Conservation (phyloP, 1,140 invertebrate species). For the Frieseomelitta varia region DNA sequence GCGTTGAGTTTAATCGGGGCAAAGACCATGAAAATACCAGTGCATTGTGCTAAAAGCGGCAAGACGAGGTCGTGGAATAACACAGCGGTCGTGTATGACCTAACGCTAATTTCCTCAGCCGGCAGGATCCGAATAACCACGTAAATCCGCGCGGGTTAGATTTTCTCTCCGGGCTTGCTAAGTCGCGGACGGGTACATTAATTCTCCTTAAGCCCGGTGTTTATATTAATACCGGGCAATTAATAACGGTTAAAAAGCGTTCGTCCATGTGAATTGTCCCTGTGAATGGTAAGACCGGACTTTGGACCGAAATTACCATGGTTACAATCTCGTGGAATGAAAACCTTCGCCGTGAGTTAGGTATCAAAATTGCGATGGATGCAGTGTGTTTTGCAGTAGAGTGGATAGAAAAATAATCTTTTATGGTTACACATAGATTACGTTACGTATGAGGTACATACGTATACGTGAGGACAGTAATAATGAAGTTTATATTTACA, state of each 20-base stretch:
- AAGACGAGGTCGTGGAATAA: constrained; percentile 50
- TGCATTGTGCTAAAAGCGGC: constrained; percentile 34
- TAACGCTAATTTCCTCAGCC: constrained; percentile 57
- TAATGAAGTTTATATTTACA: too few species aligned
- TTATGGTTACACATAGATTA: not conserved
- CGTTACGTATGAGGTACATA: too few species aligned
- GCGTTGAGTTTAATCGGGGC: constrained; percentile 1
- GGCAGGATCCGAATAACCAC: constrained; percentile 50
- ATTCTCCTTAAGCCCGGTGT: constrained; percentile 74
- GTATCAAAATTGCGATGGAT: constrained; percentile 70
- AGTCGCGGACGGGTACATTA: constrained; percentile 70
- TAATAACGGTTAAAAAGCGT: constrained; percentile 76
- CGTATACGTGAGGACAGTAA: too few species aligned
- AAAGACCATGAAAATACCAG: constrained; percentile 1
- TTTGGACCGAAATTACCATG: constrained; percentile 10
- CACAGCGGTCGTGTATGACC: constrained; percentile 56
- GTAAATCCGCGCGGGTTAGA: constrained; percentile 53
- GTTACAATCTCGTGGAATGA: not conserved
- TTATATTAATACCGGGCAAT: constrained; percentile 77
- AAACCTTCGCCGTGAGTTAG: constrained; percentile 7
- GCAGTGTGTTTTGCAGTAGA: constrained; percentile 17
- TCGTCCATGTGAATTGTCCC: constrained; percentile 61
- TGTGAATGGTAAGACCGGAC: constrained; percentile 5
- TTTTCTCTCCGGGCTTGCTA: constrained; percentile 53
- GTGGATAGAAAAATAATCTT: not conserved